Evolutionary conservation across 2,888 invertebrate species (phyloP).

Genomic region (Lagria hirta): DNA sequence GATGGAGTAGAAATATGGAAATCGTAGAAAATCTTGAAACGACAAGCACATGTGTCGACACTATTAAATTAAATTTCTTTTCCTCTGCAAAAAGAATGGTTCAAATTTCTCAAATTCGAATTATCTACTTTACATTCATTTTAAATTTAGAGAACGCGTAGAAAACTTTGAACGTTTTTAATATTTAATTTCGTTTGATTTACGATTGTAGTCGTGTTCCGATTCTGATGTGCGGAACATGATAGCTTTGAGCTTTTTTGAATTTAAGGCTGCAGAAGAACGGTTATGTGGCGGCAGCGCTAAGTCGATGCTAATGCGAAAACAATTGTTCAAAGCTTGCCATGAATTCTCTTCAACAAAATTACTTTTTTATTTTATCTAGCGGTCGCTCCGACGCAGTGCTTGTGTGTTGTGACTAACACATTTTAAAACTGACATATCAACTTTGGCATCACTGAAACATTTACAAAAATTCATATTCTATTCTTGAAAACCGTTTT

Average conservation of each 20-base stretch:
- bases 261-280: slow-evolving; percentile 29
- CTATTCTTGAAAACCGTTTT: too few relatives aligned
- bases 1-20: slow-evolving; percentile 45
- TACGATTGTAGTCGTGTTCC: slow-evolving; percentile 54
- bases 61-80: slow-evolving; percentile 56
- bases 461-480: too few relatives aligned
- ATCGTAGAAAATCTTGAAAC: slow-evolving; percentile 51
- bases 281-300: slow-evolving; percentile 51
- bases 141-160: slow-evolving; percentile 54
- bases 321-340: slow-evolving; percentile 52
- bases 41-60: slow-evolving; percentile 55
- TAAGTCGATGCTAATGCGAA: slow-evolving; percentile 54
- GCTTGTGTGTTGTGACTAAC: slow-evolving; percentile 19
- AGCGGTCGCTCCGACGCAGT: slow-evolving; percentile 39
- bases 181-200: slow-evolving; percentile 58
- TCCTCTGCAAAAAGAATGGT: slow-evolving; percentile 53
- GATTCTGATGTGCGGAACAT: slow-evolving; percentile 39
- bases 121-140: slow-evolving; percentile 58
- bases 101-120: slow-evolving; percentile 56
- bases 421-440: slow-evolving; percentile 20
- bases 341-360: slow-evolving; percentile 55
- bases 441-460: too few relatives aligned
- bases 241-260: slow-evolving; percentile 29
- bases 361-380: slow-evolving; percentile 56
- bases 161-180: slow-evolving; percentile 55